phyloP scores from a whole-genome alignment of 1,140 invertebrate species.

The Ostrea denselamellosa region DNA sequence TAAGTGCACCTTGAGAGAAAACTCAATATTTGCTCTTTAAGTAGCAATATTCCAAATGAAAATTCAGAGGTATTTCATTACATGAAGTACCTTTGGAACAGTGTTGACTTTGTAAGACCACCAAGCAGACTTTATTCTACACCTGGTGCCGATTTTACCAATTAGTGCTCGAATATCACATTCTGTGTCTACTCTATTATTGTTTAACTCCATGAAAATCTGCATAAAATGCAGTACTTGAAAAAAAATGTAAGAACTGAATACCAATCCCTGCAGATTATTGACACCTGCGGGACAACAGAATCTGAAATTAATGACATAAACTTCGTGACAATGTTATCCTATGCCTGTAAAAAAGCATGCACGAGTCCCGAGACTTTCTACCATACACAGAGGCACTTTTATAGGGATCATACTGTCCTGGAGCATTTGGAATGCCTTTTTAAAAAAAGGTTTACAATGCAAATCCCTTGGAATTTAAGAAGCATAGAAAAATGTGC shows the following conservation, averaged over 20 bases:
- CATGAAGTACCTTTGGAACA: neutral
- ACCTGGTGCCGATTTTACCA: constrained; percentile 19
- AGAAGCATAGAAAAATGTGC: neutral
- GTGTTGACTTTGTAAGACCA: constrained; percentile 14
- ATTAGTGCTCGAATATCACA: constrained; percentile 14
- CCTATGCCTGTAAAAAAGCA: constrained; percentile 11
- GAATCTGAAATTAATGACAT: constrained; percentile 32
- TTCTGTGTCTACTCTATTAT: constrained; percentile 18
- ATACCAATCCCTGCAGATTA: neutral
- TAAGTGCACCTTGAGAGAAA: neutral
- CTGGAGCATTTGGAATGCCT: constrained; percentile 19
- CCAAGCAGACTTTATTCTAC: neutral
- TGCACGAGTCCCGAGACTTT: neutral
- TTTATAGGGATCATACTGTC: neutral
- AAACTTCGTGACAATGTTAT: constrained; percentile 10
- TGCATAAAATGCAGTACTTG: constrained; percentile 8
- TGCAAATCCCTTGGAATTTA: neutral
- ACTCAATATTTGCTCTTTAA: constrained; percentile 18
- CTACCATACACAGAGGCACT: constrained; percentile 15
- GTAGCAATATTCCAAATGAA: neutral
- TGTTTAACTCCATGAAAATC: constrained; percentile 23
- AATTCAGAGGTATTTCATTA: constrained; percentile 32
- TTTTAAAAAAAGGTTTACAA: neutral
- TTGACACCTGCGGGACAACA: constrained; percentile 23
- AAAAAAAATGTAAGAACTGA: neutral